A percentile compares a stretch with the other conserved stretches of the same genome.
These are phyloP conservation scores for Tenthredo livida DNA, from an alignment of 2,888 invertebrate genomes.

Conservation along the genomic window DNA sequence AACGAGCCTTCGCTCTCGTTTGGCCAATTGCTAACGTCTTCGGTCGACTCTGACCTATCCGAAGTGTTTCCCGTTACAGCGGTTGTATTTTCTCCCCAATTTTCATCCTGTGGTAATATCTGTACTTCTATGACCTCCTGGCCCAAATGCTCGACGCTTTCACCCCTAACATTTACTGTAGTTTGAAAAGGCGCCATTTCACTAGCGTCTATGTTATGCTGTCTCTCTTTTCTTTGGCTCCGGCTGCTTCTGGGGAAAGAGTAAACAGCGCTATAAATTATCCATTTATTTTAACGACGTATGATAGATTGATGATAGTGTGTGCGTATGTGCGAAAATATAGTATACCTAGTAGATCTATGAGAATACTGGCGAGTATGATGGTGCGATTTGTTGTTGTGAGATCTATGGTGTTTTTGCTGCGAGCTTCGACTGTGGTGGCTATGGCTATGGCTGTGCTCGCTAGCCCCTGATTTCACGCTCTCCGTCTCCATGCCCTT, in stretches of 20 bases:
- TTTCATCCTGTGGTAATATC: slow-evolving; percentile 97
- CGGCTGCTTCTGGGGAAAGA: slow-evolving; percentile 82
- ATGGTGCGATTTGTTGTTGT: slow-evolving; percentile 79
- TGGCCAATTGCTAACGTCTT: slow-evolving; percentile 92
- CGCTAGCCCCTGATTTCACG: slow-evolving; percentile 89
- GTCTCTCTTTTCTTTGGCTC: slow-evolving; percentile 83
- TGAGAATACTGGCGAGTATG: slow-evolving; percentile 82
- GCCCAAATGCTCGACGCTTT: slow-evolving; percentile 88
- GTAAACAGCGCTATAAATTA: slow-evolving; percentile 42
- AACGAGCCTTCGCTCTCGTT: slow-evolving; percentile 86
- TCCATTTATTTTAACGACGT: no score
- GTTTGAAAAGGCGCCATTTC: slow-evolving; percentile 94
- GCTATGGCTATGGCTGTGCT: slow-evolving; percentile 87
- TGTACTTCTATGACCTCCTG: slow-evolving; percentile 98
- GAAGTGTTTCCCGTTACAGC: slow-evolving; percentile 98
- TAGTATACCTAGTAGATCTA: slow-evolving; percentile 86
- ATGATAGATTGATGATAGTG: no score
- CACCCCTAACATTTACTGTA: slow-evolving; percentile 85
- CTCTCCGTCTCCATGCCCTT: slow-evolving; percentile 95
- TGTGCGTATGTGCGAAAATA: no score
- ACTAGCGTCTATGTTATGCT: slow-evolving; percentile 78
- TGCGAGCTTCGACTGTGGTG: slow-evolving; percentile 73
- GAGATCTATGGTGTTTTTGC: slow-evolving; percentile 72
- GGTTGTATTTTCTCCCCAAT: slow-evolving; percentile 99
- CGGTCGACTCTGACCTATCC: slow-evolving; percentile 96